Evolutionary conservation across 35 echinoderm and acorn worm species (phyloP), one percentile per base, ranked within the genome.

Genomic region (Hemicentrotus pulcherrimus): DNA sequence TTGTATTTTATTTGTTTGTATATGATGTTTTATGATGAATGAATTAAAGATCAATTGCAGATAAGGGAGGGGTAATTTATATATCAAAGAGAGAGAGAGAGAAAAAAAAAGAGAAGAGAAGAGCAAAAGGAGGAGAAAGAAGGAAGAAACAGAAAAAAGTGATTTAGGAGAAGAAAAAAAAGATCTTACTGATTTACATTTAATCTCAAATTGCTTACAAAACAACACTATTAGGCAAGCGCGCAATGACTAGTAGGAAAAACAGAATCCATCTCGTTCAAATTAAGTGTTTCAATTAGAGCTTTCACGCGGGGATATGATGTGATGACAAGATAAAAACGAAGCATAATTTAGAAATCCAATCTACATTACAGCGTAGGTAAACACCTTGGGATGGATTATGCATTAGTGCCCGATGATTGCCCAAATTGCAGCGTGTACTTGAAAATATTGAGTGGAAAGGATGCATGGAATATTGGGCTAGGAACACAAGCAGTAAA

Each of bases 251-350:
- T 78, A 18, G 65, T 18, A 78, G 65, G 65, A 78, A 90, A 90
- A 89, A 14, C 16, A 90, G 32, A 47, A 33, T 47, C 32, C 91
- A 93, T 58, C 91, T 93, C 46, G 47, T 93, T n/a, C 11, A 24
- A 93, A 93, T 93, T 93, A 93, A 93, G 48, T 58, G 30, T 93
- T 33, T 93, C 46, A 93, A 93, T 93, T 93, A 93, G 30, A 93
- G 46, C 91, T 58, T 47, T 31, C 91, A 58, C 24, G n/a, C 18
- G 13, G 88, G 48, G 46, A 47, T 93, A 93, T 7, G 46, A 46
- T 47, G 91, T 58, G 91, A 93, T 93, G 91, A 93, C 91, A 93
- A 93, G 46, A 93, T 93, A 58, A 93, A 31, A 92, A 28, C 15
- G 46, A 47, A 47, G 91, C 48, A 58, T 58, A 93, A 93, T 93